Conservation (phyloP, 2,113 vertebrate species). For the Gila orcuttii region DNA sequence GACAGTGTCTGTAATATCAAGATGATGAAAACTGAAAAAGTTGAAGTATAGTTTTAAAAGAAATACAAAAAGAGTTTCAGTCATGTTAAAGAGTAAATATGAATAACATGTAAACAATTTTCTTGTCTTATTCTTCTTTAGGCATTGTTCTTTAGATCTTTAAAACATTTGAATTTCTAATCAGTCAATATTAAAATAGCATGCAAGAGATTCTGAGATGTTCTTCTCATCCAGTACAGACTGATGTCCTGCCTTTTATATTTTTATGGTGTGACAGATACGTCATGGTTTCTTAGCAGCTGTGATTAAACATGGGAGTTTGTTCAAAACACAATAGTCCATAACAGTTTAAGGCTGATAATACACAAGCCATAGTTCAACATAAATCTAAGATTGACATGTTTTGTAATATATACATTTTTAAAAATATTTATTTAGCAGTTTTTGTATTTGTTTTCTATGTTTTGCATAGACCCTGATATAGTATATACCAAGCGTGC, state of each 20-base stretch:
- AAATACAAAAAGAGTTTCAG: conserved; percentile 32
- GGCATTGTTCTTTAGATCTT: not conserved
- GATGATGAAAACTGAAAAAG: not conserved
- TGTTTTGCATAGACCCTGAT: not conserved
- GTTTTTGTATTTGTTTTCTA: not conserved
- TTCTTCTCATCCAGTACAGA: not conserved
- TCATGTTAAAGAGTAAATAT: not conserved
- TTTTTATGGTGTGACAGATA: not conserved
- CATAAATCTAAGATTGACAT: no score
- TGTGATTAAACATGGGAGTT: not conserved
- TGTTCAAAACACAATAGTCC: not conserved
- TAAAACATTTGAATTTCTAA: not conserved
- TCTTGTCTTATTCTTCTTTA: not conserved
- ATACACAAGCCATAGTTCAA: not conserved
- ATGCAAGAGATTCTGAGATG: not conserved
- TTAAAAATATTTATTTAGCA: not conserved
- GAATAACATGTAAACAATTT: not conserved
- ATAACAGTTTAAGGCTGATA: not conserved
- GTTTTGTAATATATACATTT: no score
- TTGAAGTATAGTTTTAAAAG: conserved; percentile 3
- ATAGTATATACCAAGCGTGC: not conserved
- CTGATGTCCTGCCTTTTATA: conserved; percentile 9
- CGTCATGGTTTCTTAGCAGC: not conserved
- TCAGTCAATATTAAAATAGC: not conserved
- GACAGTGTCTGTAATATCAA: not conserved